These are phyloP conservation scores for Caranx ignobilis DNA, from an alignment of 2,113 vertebrate genomes.

Conservation along the genomic window DNA sequence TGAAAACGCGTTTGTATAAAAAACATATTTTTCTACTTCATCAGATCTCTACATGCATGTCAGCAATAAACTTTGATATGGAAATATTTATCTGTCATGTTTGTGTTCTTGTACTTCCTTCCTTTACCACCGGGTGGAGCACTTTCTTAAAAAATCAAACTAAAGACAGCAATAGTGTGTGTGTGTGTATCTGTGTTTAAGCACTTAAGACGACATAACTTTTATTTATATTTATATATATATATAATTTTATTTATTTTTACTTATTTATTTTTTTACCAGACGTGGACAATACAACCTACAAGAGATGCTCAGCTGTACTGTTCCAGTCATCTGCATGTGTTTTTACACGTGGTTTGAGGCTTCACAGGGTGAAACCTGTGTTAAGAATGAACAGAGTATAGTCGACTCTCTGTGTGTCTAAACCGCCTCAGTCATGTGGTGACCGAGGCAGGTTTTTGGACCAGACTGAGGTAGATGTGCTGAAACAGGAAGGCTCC, in stretches of 20 bases:
- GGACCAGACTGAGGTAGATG: conserved; percentile 18
- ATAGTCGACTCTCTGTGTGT: conserved; percentile 29
- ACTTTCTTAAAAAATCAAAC: conserved; percentile 35
- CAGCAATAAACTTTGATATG: conserved; percentile 97
- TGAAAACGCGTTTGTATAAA: conserved; percentile 94
- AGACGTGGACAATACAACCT: neutral
- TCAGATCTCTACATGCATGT: conserved; percentile 97
- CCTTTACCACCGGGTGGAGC: conserved; percentile 69
- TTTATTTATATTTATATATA: too few relatives aligned
- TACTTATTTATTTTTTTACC: conserved; percentile 11
- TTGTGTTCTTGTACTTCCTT: neutral
- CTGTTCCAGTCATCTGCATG: neutral
- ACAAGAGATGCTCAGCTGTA: neutral
- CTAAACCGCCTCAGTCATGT: neutral
- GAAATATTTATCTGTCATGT: conserved; percentile 62
- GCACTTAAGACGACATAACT: neutral
- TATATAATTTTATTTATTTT: too few relatives aligned
- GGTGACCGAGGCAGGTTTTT: conserved; percentile 19
- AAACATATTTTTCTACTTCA: conserved; percentile 99
- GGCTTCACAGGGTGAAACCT: neutral
- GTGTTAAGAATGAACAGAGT: conserved; percentile 8
- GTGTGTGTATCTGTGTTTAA: neutral
- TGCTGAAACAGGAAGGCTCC: conserved; percentile 59
- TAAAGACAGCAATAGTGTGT: neutral
- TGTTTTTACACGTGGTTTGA: neutral